Evolutionary conservation across 2,113 vertebrate genomes (phyloP), one percentile per base, ranked within the genome.

Genomic region (Bostrychus sinensis): DNA sequence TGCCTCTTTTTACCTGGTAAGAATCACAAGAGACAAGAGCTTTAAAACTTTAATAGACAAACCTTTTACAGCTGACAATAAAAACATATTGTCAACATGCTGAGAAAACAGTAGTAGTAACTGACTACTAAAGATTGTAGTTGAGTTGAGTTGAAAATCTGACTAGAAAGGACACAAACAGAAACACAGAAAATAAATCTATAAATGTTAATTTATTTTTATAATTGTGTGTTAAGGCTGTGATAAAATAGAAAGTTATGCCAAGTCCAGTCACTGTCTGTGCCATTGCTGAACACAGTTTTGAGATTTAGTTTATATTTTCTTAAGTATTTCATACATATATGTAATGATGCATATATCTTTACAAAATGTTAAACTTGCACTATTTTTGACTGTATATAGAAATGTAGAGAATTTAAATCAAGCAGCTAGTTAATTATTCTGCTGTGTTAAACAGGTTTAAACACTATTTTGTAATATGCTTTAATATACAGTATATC

Each of bases 311-410:
- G 25, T 28, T 51, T 9, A 30, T 51, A 51, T 17, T 51, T 51
- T 51, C 25, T 51, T n/a, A 30, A 51, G n/a, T n/a, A n/a, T n/a
- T n/a, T 30, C 28, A 30, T 51, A 51, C 14, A 51, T 51, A 51
- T 30, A 51, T 28, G 8, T 17, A 25, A 48, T 14, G 22, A 25
- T 51, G 48, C 7, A 13, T 51, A 28, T 28, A 51, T 51, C 28
- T 51, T 50, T 48, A 19, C 22, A 22, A 46, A 23, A 22, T 25
- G n/a, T 51, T n/a, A 51, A 51, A 51, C 23, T 51, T 51, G 25
- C 48, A 51, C 48, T 51, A 23, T 30, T 51, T 51, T 51, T 7
- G 11, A 30, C 7, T n/a, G 23, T 17, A 26, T 26, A 26, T 23
- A 32, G 30, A 30, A 2, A 51, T 28, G 14, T 16, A 28, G 25